A percentile compares a stretch with the other conserved stretches of the same genome.
phyloP scores from a whole-genome alignment of 2,113 vertebrate species.

The Alethe diademata region DNA sequence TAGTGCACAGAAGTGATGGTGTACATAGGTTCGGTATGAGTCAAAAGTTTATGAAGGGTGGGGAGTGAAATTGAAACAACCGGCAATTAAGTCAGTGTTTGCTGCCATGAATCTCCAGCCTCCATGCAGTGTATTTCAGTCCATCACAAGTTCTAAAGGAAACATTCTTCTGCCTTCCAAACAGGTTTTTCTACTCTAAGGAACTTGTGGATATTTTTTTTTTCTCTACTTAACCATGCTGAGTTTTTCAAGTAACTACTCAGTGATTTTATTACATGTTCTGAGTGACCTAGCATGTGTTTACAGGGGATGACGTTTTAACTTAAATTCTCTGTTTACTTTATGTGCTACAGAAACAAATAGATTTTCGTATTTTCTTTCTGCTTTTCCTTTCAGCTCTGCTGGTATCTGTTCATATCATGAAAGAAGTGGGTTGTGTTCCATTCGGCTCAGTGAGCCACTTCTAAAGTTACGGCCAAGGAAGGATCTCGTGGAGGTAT shows the following conservation, averaged over 20 bases:
- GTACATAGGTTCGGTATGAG: not conserved
- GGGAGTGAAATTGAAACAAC: not conserved
- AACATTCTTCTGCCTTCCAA: not conserved
- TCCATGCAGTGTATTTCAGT: not conserved
- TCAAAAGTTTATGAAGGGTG: not conserved
- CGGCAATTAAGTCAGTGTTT: not conserved
- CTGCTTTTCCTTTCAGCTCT: slow-evolving; percentile 74
- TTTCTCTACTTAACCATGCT: not conserved
- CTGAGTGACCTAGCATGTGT: not conserved
- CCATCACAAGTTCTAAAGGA: not conserved
- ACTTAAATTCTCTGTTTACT: not conserved
- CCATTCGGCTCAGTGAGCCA: slow-evolving; percentile 92
- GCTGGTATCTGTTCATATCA: slow-evolving; percentile 94
- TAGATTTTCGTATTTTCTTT: not conserved
- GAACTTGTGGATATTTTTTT: not conserved
- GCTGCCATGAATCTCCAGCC: not conserved
- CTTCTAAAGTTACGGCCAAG: slow-evolving; percentile 90
- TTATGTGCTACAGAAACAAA: not conserved
- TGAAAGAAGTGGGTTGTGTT: slow-evolving; percentile 89
- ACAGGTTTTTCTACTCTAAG: not conserved
- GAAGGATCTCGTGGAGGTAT: slow-evolving; percentile 92
- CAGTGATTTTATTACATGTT: not conserved
- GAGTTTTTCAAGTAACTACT: not conserved
- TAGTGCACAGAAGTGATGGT: not conserved
- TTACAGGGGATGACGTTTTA: not conserved